Base-by-base conservation (phyloP, 2,888 invertebrate genomes). In the Euclidia mi region DNA sequence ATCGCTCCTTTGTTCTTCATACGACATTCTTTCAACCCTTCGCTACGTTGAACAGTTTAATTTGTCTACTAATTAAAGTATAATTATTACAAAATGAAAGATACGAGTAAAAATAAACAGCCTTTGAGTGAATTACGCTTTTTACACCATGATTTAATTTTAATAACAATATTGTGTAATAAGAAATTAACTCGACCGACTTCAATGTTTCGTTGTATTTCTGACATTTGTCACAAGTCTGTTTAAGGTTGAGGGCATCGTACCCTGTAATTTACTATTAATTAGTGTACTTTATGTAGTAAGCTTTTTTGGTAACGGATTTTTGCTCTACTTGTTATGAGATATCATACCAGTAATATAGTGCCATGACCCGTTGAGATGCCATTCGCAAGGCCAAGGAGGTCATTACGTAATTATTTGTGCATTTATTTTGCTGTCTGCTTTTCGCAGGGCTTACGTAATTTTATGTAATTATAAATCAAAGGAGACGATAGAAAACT, bases 221-320 rank as follows among this genome's bases (percentile, higher is more conserved):
- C 53, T 56, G 57, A 65, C 71, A 71, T 74, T 70, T 70, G 3
- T 12, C 12, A 50, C 41, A 44, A 64, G 52, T n/a, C n/a, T 35
- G 52, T 57, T 31, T 69, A 74, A 73, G 56, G 61, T 56, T 73
- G 65, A 73, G 70, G 74, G 51, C 65, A 56, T 34, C 56, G 51
- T 20, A 43, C 41, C 15, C 14, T 55, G 38, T 43, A 65, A 71
- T 71, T 70, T 74, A 70, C 49, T 52, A 42, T 58, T 47, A 44
- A 70, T 70, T 73, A 74, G 53, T n/a, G n/a, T n/a, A n/a, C n/a
- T n/a, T n/a, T n/a, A n/a, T n/a, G 28, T 10, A 12, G 6, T 4
- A 29, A n/a, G n/a, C n/a, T 47, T 42, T 71, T 61, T 62, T 46
- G 14, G n/a, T 55, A 28, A 18, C 50, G 4, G 1, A 10, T 38